Percentiles rank a stretch among this genome's conserved stretches.
These are phyloP conservation scores for Sarcoramphus papa DNA, from an alignment of 2,797 vertebrate species.

Conservation along the genomic window DNA sequence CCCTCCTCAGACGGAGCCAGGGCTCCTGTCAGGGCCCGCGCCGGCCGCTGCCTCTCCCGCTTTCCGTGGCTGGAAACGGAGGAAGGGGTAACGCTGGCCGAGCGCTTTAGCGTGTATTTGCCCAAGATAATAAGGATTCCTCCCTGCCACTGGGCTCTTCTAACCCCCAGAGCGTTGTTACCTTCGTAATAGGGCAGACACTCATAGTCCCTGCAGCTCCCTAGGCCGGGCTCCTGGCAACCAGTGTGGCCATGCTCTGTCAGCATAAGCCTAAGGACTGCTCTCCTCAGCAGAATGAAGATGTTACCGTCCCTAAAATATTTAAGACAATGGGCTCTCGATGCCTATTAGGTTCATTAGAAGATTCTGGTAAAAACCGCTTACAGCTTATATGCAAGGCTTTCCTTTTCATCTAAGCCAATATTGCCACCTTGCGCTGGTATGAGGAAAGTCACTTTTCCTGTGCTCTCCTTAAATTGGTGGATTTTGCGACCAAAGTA, in stretches of 20 bases:
- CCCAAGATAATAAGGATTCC: too few species aligned
- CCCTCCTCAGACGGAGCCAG: neutral
- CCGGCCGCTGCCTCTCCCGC: neutral
- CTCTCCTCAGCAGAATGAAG: neutral
- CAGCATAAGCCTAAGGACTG: neutral
- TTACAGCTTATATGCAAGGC: neutral
- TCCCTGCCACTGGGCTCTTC: neutral
- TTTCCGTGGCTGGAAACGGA: neutral
- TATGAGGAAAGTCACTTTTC: neutral
- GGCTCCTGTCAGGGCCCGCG: neutral
- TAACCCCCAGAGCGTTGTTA: neutral
- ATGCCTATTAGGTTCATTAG: neutral
- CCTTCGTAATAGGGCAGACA: accelerated
- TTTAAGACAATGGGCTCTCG: neutral
- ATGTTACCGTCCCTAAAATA: neutral
- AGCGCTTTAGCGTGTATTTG: too few species aligned
- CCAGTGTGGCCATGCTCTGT: neutral
- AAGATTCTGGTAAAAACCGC: constrained; percentile 27
- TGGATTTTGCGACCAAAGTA: accelerated
- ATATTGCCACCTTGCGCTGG: neutral
- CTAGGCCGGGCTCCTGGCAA: neutral
- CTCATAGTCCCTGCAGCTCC: neutral
- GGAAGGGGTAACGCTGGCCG: neutral
- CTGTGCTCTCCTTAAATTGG: accelerated
- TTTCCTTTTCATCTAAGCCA: neutral